phyloP scores from a whole-genome alignment of 1,140 invertebrate genomes.

The Conus betulinus region DNA sequence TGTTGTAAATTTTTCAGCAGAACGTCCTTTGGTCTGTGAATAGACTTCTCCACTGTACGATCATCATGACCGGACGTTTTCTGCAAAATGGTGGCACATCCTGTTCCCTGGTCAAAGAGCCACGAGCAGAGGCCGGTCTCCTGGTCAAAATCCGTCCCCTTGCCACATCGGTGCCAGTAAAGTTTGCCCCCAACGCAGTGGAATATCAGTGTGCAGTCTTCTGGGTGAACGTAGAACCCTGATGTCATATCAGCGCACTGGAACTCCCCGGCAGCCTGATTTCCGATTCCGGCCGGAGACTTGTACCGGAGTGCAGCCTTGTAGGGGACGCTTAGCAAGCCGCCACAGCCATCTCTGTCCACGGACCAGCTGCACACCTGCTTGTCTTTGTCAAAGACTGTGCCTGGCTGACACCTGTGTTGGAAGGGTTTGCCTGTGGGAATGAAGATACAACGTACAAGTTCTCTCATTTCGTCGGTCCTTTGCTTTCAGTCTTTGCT shows the following conservation, averaged over 20 bases:
- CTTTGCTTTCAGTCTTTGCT: too few relatives aligned
- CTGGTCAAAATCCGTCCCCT: constrained; percentile 20
- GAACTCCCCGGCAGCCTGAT: constrained; percentile 18
- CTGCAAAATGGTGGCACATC: background rate
- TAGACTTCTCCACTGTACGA: too few relatives aligned
- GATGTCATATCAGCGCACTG: constrained; percentile 37
- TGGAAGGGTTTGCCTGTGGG: constrained; percentile 20
- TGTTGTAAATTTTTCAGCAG: background rate
- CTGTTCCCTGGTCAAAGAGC: background rate
- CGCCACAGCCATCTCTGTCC: constrained; percentile 24
- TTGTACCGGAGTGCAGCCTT: background rate
- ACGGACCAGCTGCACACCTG: constrained; percentile 29
- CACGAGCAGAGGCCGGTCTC: background rate
- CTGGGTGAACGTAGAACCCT: constrained; percentile 38
- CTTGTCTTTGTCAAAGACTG: constrained; percentile 33
- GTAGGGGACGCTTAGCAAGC: constrained; percentile 25
- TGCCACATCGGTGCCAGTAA: constrained; percentile 16
- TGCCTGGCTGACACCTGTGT: constrained; percentile 27
- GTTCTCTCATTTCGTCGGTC: too few relatives aligned
- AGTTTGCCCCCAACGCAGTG: constrained; percentile 31
- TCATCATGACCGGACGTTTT: background rate
- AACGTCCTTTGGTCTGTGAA: background rate
- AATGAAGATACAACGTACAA: too few relatives aligned
- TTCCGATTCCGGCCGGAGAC: background rate
- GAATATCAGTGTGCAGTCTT: constrained; percentile 34